Evolutionary conservation across 2,113 vertebrate genomes (phyloP).

Genomic region (Diphyllodes magnificus): DNA sequence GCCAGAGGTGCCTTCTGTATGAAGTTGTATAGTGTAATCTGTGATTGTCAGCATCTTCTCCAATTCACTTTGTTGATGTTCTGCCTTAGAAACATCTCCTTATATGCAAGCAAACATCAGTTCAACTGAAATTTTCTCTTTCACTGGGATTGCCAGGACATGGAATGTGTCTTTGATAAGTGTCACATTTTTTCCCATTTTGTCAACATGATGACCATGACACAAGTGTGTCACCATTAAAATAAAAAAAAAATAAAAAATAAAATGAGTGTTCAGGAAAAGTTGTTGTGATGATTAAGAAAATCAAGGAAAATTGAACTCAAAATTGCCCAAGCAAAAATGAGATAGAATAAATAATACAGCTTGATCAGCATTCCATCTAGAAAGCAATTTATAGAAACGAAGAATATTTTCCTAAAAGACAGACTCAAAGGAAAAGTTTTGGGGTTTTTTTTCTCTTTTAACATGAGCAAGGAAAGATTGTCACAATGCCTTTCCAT

Average conservation of each 20-base stretch:
- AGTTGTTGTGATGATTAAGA: neutral
- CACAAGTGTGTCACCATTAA: rapidly evolving
- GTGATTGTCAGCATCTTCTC: neutral
- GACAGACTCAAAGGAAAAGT: neutral
- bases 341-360: neutral
- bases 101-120: neutral
- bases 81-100: neutral
- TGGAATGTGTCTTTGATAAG: neutral
- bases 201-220: neutral
- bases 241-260: neutral
- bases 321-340: neutral
- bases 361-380: neutral
- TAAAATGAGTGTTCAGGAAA: neutral
- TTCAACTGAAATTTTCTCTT: neutral
- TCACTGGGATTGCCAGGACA: neutral
- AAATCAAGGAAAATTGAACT: neutral
- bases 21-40: neutral
- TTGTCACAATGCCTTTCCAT: neutral
- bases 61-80: neutral
- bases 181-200: neutral
- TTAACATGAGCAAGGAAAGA: neutral
- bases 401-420: neutral
- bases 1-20: neutral
- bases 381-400: neutral
- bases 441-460: neutral